These are phyloP conservation scores for Melikaiella ostensackeni DNA, from an alignment of 2,888 invertebrate species.

Conservation along the genomic window DNA sequence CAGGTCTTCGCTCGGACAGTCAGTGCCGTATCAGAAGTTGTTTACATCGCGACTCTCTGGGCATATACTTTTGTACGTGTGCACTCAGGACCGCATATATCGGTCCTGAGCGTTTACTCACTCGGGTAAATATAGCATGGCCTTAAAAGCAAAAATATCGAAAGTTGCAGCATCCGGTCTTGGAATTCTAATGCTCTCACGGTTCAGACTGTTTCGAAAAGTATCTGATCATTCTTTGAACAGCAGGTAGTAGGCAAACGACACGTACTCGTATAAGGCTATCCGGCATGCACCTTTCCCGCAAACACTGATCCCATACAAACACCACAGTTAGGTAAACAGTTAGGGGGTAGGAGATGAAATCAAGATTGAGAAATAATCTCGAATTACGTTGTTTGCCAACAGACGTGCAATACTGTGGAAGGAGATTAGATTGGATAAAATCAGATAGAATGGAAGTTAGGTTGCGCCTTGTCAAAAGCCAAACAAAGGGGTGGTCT, in stretches of 20 bases:
- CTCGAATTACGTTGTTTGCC: constrained; percentile 72
- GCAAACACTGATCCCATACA: constrained; percentile 10
- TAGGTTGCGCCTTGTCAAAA: constrained; percentile 26
- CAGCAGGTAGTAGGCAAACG: constrained; percentile 37
- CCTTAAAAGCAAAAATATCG: background rate
- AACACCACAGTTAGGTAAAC: constrained; percentile 38
- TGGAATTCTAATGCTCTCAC: constrained; percentile 22
- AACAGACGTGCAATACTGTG: constrained; percentile 56
- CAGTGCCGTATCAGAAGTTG: too few relatives aligned
- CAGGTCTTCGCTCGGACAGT: too few relatives aligned
- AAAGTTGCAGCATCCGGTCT: constrained; percentile 22
- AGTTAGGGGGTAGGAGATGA: constrained; percentile 38
- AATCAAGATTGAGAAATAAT: constrained; percentile 59
- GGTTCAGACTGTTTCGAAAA: constrained; percentile 36
- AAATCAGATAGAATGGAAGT: constrained; percentile 39
- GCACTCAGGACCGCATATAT: too few relatives aligned
- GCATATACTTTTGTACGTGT: too few relatives aligned
- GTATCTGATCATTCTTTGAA: constrained; percentile 38
- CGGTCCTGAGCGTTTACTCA: too few relatives aligned
- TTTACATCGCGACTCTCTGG: too few relatives aligned
- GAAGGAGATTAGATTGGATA: constrained; percentile 36
- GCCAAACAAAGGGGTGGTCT: constrained; percentile 35
- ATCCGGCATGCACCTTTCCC: constrained; percentile 19
- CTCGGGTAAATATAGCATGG: too few relatives aligned
- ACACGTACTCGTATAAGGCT: constrained; percentile 19